Percentiles rank a stretch among this genome's conserved stretches.
These are phyloP conservation scores for Calliphora vomitoria DNA, from an alignment of 2,888 invertebrate species.

Conservation along the genomic window DNA sequence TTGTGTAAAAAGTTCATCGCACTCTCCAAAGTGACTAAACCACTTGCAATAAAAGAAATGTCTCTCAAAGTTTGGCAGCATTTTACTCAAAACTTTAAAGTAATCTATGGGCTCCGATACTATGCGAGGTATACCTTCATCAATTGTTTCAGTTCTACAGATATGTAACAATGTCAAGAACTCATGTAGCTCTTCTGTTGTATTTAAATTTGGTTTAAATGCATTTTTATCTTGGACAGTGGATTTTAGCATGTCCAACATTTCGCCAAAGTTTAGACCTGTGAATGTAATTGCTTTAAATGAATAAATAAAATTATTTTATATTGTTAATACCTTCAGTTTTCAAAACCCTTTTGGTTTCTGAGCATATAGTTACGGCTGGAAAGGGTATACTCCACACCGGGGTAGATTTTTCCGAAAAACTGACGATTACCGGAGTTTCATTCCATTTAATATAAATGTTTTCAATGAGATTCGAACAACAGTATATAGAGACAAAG, in stretches of 20 bases:
- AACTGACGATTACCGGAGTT: slow-evolving; percentile 90
- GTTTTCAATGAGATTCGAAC: slow-evolving; percentile 86
- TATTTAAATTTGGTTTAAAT: slow-evolving; percentile 72
- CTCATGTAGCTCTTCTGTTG: slow-evolving; percentile 76
- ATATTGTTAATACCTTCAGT: slow-evolving; percentile 64
- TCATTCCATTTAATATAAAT: slow-evolving; percentile 89
- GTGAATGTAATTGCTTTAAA: not conserved
- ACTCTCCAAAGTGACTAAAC: slow-evolving; percentile 85
- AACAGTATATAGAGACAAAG: slow-evolving; percentile 86
- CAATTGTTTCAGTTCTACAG: slow-evolving; percentile 80
- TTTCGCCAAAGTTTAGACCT: slow-evolving; percentile 77
- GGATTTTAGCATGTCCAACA: slow-evolving; percentile 75
- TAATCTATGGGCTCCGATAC: slow-evolving; percentile 77
- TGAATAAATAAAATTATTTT: not conserved
- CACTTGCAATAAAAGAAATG: slow-evolving; percentile 87
- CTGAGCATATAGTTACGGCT: slow-evolving; percentile 83
- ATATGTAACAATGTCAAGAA: slow-evolving; percentile 81
- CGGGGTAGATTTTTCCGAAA: slow-evolving; percentile 88
- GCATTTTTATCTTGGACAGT: slow-evolving; percentile 70
- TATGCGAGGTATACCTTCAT: slow-evolving; percentile 77
- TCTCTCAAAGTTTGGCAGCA: slow-evolving; percentile 86
- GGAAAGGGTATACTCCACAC: slow-evolving; percentile 84
- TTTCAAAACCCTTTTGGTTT: slow-evolving; percentile 80
- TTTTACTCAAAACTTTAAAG: slow-evolving; percentile 80
- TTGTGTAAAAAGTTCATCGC: slow-evolving; percentile 86